These are phyloP conservation scores for Cygnus buccinator DNA, from an alignment of 2,113 vertebrate species.

Conservation along the genomic window DNA sequence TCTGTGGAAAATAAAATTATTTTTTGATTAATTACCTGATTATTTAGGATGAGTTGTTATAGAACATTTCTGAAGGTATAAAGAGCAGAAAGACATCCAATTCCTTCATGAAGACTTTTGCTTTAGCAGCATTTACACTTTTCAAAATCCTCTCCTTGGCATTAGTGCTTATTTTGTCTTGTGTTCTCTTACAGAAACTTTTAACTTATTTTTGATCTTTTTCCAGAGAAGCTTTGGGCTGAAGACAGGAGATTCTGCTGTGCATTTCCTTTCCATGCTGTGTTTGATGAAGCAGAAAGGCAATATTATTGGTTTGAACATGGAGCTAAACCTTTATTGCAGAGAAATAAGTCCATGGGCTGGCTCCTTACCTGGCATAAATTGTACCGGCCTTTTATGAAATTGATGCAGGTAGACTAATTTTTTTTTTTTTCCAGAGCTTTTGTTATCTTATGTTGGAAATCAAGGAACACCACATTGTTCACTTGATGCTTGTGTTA, in stretches of 20 bases:
- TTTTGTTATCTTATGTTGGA: not conserved
- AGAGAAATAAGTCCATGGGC: not conserved
- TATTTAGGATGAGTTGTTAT: not conserved
- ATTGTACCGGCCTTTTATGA: not conserved
- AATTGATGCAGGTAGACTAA: not conserved
- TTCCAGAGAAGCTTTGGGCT: constrained; percentile 77
- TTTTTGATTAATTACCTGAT: not conserved
- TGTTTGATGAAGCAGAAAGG: constrained; percentile 80
- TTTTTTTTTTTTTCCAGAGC: too few species aligned
- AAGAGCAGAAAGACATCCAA: not conserved
- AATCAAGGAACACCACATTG: not conserved
- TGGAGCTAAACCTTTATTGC: not conserved
- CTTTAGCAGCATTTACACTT: not conserved
- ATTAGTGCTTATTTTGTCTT: not conserved
- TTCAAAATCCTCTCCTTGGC: not conserved
- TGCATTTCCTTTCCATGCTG: constrained; percentile 79
- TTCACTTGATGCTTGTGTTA: not conserved
- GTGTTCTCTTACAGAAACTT: constrained; percentile 58
- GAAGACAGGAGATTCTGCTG: constrained; percentile 79
- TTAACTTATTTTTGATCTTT: constrained; percentile 66
- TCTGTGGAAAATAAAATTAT: not conserved
- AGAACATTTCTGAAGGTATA: not conserved
- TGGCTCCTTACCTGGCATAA: not conserved
- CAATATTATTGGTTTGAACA: not conserved
- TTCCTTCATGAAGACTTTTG: not conserved